phyloP scores from a whole-genome alignment of 2,797 vertebrate species.

The Pangasius mekongensis region DNA sequence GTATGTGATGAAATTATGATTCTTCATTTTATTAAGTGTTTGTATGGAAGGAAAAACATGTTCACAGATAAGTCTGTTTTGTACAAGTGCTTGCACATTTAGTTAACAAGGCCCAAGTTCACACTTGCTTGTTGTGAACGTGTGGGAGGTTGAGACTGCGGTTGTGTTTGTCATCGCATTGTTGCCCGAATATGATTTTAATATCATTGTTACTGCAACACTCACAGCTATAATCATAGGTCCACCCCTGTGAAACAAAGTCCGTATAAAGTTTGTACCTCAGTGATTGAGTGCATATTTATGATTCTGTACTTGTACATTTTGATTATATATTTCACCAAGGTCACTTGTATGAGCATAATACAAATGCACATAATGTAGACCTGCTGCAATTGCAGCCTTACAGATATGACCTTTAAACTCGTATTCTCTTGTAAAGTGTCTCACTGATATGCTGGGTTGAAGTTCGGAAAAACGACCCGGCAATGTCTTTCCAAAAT shows the following conservation, averaged over 20 bases:
- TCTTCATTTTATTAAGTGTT: background rate
- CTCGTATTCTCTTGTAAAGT: background rate
- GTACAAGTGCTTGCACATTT: background rate
- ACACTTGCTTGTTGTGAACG: background rate
- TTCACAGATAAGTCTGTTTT: background rate
- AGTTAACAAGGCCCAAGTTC: background rate
- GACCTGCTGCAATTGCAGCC: background rate
- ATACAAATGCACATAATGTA: background rate
- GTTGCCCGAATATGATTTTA: background rate
- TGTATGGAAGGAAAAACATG: background rate
- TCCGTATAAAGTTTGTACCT: background rate
- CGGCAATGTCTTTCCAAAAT: background rate
- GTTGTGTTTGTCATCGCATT: background rate
- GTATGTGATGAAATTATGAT: background rate
- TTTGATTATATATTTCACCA: background rate
- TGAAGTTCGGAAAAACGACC: background rate
- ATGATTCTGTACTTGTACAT: background rate
- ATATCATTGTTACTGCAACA: background rate
- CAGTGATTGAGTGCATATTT: background rate
- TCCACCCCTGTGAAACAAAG: background rate
- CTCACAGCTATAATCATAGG: background rate
- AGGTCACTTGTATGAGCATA: background rate
- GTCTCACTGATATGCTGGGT: background rate
- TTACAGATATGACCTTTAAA: background rate
- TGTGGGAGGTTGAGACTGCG: background rate